These are phyloP conservation scores for Panzeria rudis DNA, from an alignment of 2,888 invertebrate species.

Conservation along the genomic window DNA sequence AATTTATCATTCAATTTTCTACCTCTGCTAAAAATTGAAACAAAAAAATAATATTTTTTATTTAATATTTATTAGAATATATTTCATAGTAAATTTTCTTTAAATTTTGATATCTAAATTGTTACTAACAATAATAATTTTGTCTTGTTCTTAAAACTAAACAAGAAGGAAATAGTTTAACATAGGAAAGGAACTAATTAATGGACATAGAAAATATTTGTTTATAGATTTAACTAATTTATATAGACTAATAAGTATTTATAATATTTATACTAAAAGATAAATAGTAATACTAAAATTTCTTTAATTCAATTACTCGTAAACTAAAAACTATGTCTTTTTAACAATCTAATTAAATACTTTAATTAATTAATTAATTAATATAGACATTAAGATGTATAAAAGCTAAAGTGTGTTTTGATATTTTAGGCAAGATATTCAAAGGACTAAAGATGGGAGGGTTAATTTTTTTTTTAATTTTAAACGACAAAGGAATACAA, in stretches of 20 bases:
- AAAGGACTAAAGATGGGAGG: not conserved
- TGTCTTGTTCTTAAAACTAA: conserved; percentile 32
- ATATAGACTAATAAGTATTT: conserved; percentile 14
- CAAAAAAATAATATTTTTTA: not conserved
- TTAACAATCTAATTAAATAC: conserved; percentile 37
- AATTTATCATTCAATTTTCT: too few species aligned
- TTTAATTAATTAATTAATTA: not conserved
- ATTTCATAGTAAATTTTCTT: conserved; percentile 31
- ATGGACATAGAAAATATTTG: conserved; percentile 28
- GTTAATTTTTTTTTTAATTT: conserved; percentile 1
- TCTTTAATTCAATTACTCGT: conserved; percentile 24
- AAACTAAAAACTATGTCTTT: conserved; percentile 53
- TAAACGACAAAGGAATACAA: too few species aligned
- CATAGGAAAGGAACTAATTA: conserved; percentile 18
- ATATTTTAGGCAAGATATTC: not conserved
- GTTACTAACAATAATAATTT: conserved; percentile 13
- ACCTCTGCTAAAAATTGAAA: not conserved
- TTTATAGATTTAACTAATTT: conserved; percentile 52
- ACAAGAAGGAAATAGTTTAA: conserved; percentile 15
- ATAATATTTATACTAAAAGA: conserved; percentile 29
- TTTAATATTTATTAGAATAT: conserved; percentile 40
- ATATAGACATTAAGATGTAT: conserved; percentile 11
- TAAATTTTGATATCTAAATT: conserved; percentile 11
- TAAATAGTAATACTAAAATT: conserved; percentile 28
- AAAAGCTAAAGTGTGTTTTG: conserved; percentile 20